Base-by-base conservation (phyloP, 2,113 vertebrate genomes). In the Cromileptes altivelis region DNA sequence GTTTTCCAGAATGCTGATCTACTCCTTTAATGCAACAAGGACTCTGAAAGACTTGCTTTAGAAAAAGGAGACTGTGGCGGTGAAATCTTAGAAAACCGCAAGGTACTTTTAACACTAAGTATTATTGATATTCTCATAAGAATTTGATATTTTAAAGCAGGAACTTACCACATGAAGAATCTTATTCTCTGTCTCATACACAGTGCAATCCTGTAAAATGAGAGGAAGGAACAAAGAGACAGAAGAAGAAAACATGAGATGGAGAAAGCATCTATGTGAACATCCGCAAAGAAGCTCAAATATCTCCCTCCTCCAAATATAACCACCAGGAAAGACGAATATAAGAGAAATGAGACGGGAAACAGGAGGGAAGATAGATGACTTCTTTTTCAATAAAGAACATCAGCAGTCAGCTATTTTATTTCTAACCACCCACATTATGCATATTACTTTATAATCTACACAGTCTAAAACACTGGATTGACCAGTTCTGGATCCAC, bases 151-250 rank as follows among this genome's bases (percentile, higher is more conserved):
- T 37, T 70, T 3, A 78, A 61, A 47, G 33, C 14, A 70, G 40
- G 55, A 85, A 96, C 97, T 96, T 93, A 97, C 97, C 96, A 97
- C 97, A 33, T 97, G 97, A 73, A 97, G 96, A 84, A 97, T 97
- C 93, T 97, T 97, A 75, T 97, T 97, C 94, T 97, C 97, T 65
- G 97, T 97, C 95, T 97, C 97, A 67, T 97, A 97, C 84, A 97
- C 97, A 5, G 97, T 97, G 92, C 97, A 97, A 91, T 97, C 97
- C 97, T 97, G 90, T 49, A 57, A 75, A 71, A 84, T 64, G 79
- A 90, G 33, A 65, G 30, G 61, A 68, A 56, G 45, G 76, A 12
- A 70, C 21, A 76, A 12, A 72, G 57, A 80, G 37, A 64, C 42
- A 69, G 60, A 85, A 27, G 50, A 80, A 74, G 27, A 62, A 65